These are phyloP conservation scores for Leptodactylus fuscus DNA, from an alignment of 2,113 vertebrate genomes.

Conservation along the genomic window DNA sequence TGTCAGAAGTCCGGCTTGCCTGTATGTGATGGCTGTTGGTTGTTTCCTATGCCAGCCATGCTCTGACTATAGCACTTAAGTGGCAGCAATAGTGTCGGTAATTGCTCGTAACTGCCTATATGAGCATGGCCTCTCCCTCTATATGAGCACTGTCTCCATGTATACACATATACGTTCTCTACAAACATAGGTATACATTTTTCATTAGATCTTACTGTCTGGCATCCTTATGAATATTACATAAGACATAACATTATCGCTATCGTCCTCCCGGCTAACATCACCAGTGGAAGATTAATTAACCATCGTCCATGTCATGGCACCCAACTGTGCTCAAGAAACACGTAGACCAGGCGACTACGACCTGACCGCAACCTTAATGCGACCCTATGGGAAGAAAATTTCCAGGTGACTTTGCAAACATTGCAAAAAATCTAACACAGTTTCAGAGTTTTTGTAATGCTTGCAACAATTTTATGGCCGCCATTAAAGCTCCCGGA, in stretches of 20 bases:
- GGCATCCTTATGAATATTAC: conserved; percentile 24
- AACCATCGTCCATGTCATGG: neutral
- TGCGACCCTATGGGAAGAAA: neutral
- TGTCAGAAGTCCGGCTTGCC: neutral
- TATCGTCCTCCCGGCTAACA: neutral
- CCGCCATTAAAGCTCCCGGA: neutral
- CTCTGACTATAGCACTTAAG: neutral
- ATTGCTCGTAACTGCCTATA: neutral
- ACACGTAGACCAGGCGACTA: neutral
- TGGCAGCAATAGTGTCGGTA: neutral
- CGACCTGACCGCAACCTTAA: neutral
- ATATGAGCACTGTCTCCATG: neutral
- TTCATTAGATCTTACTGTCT: conserved; percentile 5
- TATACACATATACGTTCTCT: neutral
- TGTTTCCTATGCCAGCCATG: neutral
- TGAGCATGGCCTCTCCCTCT: neutral
- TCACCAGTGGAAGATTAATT: neutral
- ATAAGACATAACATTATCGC: neutral
- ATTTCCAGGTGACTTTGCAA: neutral
- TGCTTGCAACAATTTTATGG: neutral
- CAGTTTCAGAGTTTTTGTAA: neutral
- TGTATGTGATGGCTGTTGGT: neutral
- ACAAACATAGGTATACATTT: neutral
- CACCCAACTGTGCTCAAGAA: neutral
- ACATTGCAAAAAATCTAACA: neutral